Evolutionary conservation across 2,888 invertebrate genomes (phyloP).

Genomic region (Drosophila paramelanica): DNA sequence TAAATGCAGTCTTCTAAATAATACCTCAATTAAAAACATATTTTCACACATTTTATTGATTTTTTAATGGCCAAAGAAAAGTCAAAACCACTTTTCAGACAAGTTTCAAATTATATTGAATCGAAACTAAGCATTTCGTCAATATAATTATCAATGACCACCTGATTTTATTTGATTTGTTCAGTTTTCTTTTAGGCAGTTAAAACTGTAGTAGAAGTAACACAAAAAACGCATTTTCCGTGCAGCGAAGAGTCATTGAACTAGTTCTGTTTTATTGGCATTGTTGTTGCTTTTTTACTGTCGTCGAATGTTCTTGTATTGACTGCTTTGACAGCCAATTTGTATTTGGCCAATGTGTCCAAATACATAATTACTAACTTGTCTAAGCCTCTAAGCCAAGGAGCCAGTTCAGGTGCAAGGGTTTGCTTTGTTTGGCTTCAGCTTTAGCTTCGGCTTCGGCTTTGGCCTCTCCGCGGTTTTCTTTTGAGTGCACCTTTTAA

Average conservation of each 20-base stretch:
- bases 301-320: slow-evolving; percentile 5
- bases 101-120: neutral
- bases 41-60: slow-evolving; percentile 9
- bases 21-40: slow-evolving; percentile 1
- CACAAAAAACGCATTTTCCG: slow-evolving; percentile 27
- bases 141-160: too few relatives aligned
- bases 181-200: slow-evolving; percentile 8
- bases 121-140: neutral
- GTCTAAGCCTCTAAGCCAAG: neutral
- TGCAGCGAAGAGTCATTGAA: slow-evolving; percentile 60
- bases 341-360: slow-evolving; percentile 37
- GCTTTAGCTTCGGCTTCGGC: neutral
- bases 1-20: neutral
- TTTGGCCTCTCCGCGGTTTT: too few relatives aligned
- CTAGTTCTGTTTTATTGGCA: slow-evolving; percentile 62
- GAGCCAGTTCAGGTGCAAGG: slow-evolving; percentile 21
- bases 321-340: slow-evolving; percentile 48
- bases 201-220: slow-evolving; percentile 32
- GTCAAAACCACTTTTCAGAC: neutral
- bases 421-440: slow-evolving; percentile 34
- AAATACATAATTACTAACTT: slow-evolving; percentile 5
- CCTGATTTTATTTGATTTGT: too few relatives aligned
- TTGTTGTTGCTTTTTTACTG: slow-evolving; percentile 1
- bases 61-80: too few relatives aligned
- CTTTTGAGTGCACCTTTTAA: slow-evolving; percentile 1